Percentiles rank a stretch among this genome's conserved stretches.
phyloP scores from a whole-genome alignment of 2,113 vertebrate species.

The Calidris pugnax region DNA sequence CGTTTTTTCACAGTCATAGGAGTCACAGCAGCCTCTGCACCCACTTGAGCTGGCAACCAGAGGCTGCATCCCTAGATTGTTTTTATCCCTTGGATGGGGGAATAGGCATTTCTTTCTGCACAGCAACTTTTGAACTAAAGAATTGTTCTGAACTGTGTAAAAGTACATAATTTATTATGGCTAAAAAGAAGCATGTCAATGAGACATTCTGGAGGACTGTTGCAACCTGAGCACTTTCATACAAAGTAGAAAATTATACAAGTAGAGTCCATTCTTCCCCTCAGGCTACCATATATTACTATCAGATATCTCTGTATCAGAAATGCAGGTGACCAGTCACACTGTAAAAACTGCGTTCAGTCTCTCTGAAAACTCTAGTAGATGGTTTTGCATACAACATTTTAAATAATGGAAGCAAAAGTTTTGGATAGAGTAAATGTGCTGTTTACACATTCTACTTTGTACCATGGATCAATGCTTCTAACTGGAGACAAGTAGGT shows the following conservation, averaged over 20 bases:
- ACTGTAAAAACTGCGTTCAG: not conserved
- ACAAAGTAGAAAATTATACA: not conserved
- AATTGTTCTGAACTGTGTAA: not conserved
- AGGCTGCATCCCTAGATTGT: not conserved
- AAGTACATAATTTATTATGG: not conserved
- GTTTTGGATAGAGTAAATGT: not conserved
- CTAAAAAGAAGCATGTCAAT: not conserved
- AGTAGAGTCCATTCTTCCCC: not conserved
- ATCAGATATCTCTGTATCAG: not conserved
- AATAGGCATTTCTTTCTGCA: not conserved
- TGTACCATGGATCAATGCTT: not conserved
- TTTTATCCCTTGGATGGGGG: not conserved
- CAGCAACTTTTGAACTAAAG: not conserved
- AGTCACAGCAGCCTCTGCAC: not conserved
- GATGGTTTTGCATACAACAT: not conserved
- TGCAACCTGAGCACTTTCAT: not conserved
- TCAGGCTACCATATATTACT: not conserved
- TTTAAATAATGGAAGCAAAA: not conserved
- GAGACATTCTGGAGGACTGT: not conserved
- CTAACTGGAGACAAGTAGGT: not conserved
- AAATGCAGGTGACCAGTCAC: not conserved
- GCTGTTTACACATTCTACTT: not conserved
- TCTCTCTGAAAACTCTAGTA: not conserved
- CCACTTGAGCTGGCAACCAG: not conserved
- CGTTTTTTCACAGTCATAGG: not conserved